Conservation (phyloP, 2,888 invertebrate genomes). For the Electrophaes corylata region DNA sequence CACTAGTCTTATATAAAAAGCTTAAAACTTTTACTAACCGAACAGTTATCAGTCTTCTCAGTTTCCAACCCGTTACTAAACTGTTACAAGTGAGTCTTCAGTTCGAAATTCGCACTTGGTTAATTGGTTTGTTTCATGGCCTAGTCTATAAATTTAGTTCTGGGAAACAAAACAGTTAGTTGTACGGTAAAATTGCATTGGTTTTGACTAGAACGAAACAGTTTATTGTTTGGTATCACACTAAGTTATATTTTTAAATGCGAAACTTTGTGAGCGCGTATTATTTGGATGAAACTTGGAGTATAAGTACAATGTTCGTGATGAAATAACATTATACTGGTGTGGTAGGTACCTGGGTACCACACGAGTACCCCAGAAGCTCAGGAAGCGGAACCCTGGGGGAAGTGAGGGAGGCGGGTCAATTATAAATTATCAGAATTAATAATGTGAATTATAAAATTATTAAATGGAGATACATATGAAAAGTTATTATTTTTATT, state of each 20-base stretch:
- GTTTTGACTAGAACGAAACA: slow-evolving; percentile 16
- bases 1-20: not conserved
- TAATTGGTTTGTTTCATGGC: slow-evolving; percentile 32
- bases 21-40: not conserved
- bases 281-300: too few relatives aligned
- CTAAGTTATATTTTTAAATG: not conserved
- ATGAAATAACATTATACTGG: too few relatives aligned
- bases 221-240: slow-evolving; percentile 7
- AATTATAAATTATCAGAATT: too few relatives aligned
- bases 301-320: too few relatives aligned
- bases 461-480: too few relatives aligned
- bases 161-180: slow-evolving; percentile 25
- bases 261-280: too few relatives aligned
- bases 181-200: slow-evolving; percentile 30
- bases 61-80: slow-evolving; percentile 26
- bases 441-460: too few relatives aligned
- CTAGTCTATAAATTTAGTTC: slow-evolving; percentile 30
- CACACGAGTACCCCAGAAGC: too few relatives aligned
- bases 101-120: slow-evolving; percentile 28
- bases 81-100: slow-evolving; percentile 24
- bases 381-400: too few relatives aligned
- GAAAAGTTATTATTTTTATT: too few relatives aligned
- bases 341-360: too few relatives aligned
- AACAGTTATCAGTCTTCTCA: slow-evolving; percentile 12
- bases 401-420: too few relatives aligned